Evolutionary conservation across 2,113 vertebrate genomes (phyloP).

Genomic region (Corapipo altera): DNA sequence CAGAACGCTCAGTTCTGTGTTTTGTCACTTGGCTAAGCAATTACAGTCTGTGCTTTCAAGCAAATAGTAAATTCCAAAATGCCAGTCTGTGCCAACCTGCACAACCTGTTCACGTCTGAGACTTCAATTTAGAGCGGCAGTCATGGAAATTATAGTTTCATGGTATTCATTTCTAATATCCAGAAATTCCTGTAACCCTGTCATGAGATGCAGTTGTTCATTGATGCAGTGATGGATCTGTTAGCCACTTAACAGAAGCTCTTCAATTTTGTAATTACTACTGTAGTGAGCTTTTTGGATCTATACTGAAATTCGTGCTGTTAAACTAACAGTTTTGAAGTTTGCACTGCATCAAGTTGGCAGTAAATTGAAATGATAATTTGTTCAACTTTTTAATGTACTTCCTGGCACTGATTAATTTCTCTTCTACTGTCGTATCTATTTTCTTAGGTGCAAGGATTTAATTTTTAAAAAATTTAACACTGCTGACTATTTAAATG

Average conservation of each 20-base stretch:
- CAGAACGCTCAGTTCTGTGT: neutral
- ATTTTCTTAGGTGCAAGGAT: neutral
- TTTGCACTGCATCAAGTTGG: neutral
- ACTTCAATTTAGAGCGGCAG: neutral
- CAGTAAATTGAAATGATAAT: conserved; percentile 27
- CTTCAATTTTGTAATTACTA: neutral
- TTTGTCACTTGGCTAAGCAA: neutral
- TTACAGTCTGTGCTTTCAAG: neutral
- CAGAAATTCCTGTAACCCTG: neutral
- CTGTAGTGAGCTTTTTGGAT: neutral
- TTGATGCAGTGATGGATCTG: neutral
- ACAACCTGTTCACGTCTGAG: neutral
- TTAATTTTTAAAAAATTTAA: neutral
- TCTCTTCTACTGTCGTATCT: conserved; percentile 7
- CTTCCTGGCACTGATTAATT: conserved; percentile 21
- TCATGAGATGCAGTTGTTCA: neutral
- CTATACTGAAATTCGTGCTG: neutral
- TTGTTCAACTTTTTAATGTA: conserved; percentile 9
- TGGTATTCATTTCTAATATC: neutral
- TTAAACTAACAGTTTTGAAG: conserved; percentile 24
- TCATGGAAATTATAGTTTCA: neutral
- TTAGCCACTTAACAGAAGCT: neutral
- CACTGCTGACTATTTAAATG: neutral
- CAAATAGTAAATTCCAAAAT: neutral
- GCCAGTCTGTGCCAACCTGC: neutral